Evolutionary conservation across 2,888 invertebrate species (phyloP).

Genomic region (Bimastos eiseni): DNA sequence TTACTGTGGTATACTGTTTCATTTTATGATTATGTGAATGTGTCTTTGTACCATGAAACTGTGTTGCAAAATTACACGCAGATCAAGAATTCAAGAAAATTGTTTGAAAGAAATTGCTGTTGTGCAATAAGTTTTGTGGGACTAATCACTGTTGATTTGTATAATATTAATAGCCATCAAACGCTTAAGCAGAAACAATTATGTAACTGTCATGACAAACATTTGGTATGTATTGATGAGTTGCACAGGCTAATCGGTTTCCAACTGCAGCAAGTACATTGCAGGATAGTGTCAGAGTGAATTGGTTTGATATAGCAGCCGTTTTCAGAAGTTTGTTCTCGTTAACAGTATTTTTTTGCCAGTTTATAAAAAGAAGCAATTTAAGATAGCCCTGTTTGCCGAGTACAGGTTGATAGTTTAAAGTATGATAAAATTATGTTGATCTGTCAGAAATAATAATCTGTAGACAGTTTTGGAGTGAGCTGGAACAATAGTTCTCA

Average conservation of each 20-base stretch:
- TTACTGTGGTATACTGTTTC: neutral
- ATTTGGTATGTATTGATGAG: neutral
- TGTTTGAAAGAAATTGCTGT: neutral
- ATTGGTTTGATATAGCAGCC: neutral
- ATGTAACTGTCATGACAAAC: neutral
- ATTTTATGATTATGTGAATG: neutral
- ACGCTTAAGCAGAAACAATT: neutral
- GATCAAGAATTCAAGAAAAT: neutral
- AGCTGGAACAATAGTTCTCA: neutral
- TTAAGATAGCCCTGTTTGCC: neutral
- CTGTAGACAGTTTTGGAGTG: neutral
- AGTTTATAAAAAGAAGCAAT: neutral
- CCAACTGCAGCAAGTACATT: neutral
- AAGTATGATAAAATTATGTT: too few species aligned
- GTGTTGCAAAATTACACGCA: neutral
- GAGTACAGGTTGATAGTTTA: neutral
- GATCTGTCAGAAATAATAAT: neutral
- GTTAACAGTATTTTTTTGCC: neutral
- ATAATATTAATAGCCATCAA: neutral
- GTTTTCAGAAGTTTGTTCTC: neutral
- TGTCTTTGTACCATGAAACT: neutral
- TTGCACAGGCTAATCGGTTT: neutral
- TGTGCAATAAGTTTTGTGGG: neutral
- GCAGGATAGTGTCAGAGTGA: neutral
- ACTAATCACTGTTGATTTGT: neutral